phyloP scores from a whole-genome alignment of 2,113 vertebrate species.

The Syngnathus typhle region DNA sequence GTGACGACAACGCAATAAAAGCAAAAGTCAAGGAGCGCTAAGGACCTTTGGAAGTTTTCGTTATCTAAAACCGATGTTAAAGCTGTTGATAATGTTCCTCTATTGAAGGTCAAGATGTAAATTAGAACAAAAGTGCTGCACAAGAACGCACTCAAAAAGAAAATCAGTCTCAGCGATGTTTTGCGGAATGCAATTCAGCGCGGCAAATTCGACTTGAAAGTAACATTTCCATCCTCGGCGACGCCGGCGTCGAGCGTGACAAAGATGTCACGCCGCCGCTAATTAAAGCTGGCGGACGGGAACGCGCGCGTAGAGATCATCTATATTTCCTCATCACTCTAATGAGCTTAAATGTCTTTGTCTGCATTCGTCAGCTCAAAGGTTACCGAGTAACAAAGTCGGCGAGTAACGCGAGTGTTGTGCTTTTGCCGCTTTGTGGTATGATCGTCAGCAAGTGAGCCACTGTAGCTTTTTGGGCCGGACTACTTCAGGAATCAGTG shows the following conservation, averaged over 20 bases:
- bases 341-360: constrained; percentile 66
- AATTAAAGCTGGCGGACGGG: constrained; percentile 63
- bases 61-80: neutral
- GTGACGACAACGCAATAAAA: constrained; percentile 47
- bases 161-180: neutral
- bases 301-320: constrained; percentile 55
- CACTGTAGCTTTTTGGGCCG: neutral
- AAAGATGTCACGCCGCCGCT: constrained; percentile 58
- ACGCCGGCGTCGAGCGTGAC: constrained; percentile 42
- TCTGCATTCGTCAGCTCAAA: constrained; percentile 63
- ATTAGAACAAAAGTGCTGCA: neutral
- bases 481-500: neutral
- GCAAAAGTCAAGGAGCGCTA: constrained; percentile 40
- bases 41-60: constrained; percentile 46
- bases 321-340: constrained; percentile 67
- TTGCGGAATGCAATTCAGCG: constrained; percentile 34
- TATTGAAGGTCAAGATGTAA: neutral
- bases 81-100: neutral
- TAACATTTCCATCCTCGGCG: constrained; percentile 57
- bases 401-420: constrained; percentile 3
- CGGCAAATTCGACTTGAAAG: constrained; percentile 51
- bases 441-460: neutral
- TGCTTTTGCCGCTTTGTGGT: neutral
- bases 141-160: neutral
- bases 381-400: constrained; percentile 41